Evolutionary conservation across 1,140 invertebrate species (phyloP).

Genomic region (Drosophila subobscura): DNA sequence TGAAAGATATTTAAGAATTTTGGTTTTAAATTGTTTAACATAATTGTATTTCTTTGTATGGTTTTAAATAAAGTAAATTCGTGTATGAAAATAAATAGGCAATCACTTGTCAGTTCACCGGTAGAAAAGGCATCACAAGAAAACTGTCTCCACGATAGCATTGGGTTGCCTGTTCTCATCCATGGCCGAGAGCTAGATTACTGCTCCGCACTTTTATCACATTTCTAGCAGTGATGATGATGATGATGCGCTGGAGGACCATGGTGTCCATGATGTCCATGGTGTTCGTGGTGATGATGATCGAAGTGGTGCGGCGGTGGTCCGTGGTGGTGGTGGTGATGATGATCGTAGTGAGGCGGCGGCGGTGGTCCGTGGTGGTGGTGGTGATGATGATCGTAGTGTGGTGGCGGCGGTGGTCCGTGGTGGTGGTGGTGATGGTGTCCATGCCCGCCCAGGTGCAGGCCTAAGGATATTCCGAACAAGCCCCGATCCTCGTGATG

Average conservation of each 20-base stretch:
- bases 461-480: constrained; percentile 63
- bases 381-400: constrained; percentile 43
- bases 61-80: constrained; percentile 57
- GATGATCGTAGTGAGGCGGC: constrained; percentile 22
- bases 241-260: constrained; percentile 33
- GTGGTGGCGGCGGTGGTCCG: constrained; percentile 22
- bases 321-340: constrained; percentile 54
- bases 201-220: too few species aligned
- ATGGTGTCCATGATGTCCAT: constrained; percentile 35
- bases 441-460: constrained; percentile 48
- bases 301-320: constrained; percentile 33
- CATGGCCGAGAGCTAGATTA: constrained; percentile 26
- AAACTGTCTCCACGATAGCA: neutral
- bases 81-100: constrained; percentile 23
- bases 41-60: constrained; percentile 1
- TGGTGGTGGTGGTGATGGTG: constrained; percentile 52
- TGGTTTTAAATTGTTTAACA: neutral
- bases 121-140: too few species aligned
- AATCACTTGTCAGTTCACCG: constrained; percentile 9
- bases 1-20: neutral
- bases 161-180: neutral
- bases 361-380: constrained; percentile 33
- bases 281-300: constrained; percentile 29
- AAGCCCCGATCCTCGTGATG: constrained; percentile 51
- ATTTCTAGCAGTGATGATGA: constrained; percentile 53